Evolutionary conservation across 2,888 invertebrate genomes (phyloP).

Genomic region (Acronicta leporina): DNA sequence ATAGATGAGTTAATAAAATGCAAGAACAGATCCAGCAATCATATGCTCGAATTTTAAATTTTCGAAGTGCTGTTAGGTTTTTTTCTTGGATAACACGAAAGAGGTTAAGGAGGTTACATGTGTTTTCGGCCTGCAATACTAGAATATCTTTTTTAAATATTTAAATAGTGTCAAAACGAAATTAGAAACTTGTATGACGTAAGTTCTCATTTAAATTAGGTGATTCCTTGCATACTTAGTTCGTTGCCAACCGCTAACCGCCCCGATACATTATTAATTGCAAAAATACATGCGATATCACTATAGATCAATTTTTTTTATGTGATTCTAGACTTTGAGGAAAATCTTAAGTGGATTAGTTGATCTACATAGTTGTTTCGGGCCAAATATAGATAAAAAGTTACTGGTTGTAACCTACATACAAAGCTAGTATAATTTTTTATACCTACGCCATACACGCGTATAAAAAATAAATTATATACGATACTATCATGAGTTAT

Average conservation of each 20-base stretch:
- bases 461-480: no score
- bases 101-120: background rate
- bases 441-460: no score
- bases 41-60: no score
- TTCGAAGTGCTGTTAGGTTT: no score
- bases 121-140: background rate
- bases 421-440: background rate
- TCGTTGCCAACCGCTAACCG: constrained; percentile 9
- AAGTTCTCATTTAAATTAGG: background rate
- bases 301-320: background rate
- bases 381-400: background rate
- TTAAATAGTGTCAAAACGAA: background rate
- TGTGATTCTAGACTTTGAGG: constrained; percentile 8
- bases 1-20: no score
- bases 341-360: constrained; percentile 3
- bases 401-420: no score
- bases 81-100: background rate
- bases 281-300: constrained; percentile 10
- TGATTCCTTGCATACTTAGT: constrained; percentile 6
- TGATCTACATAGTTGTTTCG: background rate
- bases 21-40: no score
- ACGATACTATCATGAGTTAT: no score
- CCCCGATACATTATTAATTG: constrained; percentile 34
- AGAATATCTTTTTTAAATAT: background rate
- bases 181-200: constrained; percentile 1